Base-by-base conservation (phyloP, 1,140 invertebrate genomes). In the Panagrolaimus sp. region DNA sequence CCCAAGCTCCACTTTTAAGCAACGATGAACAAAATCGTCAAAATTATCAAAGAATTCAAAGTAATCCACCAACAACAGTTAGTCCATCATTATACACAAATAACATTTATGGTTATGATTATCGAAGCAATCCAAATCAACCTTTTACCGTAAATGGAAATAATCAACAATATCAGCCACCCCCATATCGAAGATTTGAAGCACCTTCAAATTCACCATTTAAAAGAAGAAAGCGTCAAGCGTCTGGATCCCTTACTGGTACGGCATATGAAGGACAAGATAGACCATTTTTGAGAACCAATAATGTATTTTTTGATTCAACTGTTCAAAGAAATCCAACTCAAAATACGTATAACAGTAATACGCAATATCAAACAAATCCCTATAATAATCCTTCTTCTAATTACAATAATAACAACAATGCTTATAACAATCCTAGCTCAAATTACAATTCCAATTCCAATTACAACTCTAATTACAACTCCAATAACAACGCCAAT, bases 101-200 rank as follows among this genome's bases (percentile, higher is more conserved):
- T 65, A 73, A 73, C 70, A 73, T 73, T 21, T 73, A 73, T 44
- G 72, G 72, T 1, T 73, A 73, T 47, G 65, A 73, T 32, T 73
- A 73, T 55, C 62, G 68, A 24, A 70, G 68, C 17, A 70, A 70
- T 67, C 43, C 66, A 38, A 52, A 52, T 10, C 71, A 17, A 12
- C 64, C 17, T n/a, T 70, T 70, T 26, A 70, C 68, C 0, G 17
- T 70, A 5, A 70, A 70, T 24, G 68, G 68, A 38, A 68, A 68
- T 52, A 17, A 65, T 10, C 26, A 52, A 17, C 67, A 68, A 24
- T 68, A 68, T 68, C 67, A 68, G 43, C 67, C 67, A 10, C 67
- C 67, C 3, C 26, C 55, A 45, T 62, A 38, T 43, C 7, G 14
- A 55, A n/a, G 26, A 38, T 68, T 64, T 17, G 15, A 62, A 32